Conservation (phyloP, 2,797 vertebrate genomes). For the Gymnocypris eckloni region DNA sequence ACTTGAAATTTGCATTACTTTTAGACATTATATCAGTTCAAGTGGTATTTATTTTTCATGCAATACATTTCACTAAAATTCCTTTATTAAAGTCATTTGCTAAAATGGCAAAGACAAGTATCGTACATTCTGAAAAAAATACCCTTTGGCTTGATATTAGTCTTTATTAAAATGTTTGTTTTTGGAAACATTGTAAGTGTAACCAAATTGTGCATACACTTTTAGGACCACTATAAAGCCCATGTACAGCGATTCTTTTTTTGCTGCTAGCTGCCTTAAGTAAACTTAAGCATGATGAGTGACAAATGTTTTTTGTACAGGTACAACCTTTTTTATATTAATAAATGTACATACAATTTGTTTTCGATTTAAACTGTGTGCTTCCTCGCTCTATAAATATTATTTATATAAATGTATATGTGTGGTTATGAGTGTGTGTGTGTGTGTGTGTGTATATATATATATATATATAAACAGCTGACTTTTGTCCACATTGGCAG, state of each 20-base stretch:
- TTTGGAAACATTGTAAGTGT: neutral
- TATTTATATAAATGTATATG: slow-evolving; percentile 68
- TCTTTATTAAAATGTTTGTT: neutral
- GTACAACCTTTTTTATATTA: slow-evolving; percentile 46
- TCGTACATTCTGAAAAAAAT: neutral
- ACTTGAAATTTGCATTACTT: neutral
- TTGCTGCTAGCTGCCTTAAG: slow-evolving; percentile 78
- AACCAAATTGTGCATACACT: neutral
- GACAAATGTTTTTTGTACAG: slow-evolving; percentile 58
- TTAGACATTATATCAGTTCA: neutral
- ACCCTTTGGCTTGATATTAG: neutral
- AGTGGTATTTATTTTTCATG: slow-evolving; percentile 1
- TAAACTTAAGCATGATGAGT: slow-evolving; percentile 51
- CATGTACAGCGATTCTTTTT: slow-evolving; percentile 63
- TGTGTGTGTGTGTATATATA: neutral
- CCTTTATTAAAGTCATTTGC: neutral
- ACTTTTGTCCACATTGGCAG: slow-evolving; percentile 47
- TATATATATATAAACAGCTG: slow-evolving; percentile 47
- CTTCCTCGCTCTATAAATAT: slow-evolving; percentile 53
- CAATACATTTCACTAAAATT: neutral
- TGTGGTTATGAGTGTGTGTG: slow-evolving; percentile 36
- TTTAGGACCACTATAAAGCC: neutral
- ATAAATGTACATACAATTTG: slow-evolving; percentile 56
- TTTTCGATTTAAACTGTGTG: slow-evolving; percentile 55
- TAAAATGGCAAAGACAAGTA: neutral